Evolutionary conservation across 1,140 invertebrate species (phyloP), one percentile per base, ranked within the genome.

Genomic region (Drosophila sproati): DNA sequence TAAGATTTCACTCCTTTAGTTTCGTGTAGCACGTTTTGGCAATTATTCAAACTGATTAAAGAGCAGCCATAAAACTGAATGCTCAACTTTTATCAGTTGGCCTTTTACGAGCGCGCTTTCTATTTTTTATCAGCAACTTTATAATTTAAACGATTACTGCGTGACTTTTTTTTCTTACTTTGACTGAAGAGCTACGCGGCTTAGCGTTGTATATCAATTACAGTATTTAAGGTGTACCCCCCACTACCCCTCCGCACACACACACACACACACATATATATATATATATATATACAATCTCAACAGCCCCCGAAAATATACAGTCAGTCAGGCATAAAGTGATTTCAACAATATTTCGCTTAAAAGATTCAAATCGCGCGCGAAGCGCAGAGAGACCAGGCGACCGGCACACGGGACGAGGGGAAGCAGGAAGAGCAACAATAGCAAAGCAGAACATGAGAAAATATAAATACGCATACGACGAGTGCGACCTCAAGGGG

Each of bases 351-450:
- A 91, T 91, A 91, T 91, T 91, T 91, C 61, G 80, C 80, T 78
- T 91, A 91, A 91, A 85, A 91, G 88, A 91, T 91, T 91, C 89
- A 91, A 91, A 91, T 91, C 89, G 83, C 73, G 80, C 73, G 82
- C 72, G 73, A 87, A 77, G 50, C 39, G 69, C 47, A 29, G 67
- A 32, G 55, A 59, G 32, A 35, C 7, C 7, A 32, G 47, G 31
- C 51, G 29, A n/a, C 20, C 20, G 20, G 20, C 20, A 20, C 20
- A 20, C 20, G 35, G 41, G 12, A 35, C n/a, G 66, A 45, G 37
- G 45, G 41, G 55, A 45, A 52, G 62, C 51, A 66, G 61, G 50
- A 59, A 64, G 56, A 50, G 71, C 35, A 64, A 77, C 78, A 80
- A 81, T 71, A 80, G 77, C 80, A 87, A 63, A 79, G 78, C 66